phyloP scores from a whole-genome alignment of 2,113 vertebrate species.

The Ariopsis seemanni region DNA sequence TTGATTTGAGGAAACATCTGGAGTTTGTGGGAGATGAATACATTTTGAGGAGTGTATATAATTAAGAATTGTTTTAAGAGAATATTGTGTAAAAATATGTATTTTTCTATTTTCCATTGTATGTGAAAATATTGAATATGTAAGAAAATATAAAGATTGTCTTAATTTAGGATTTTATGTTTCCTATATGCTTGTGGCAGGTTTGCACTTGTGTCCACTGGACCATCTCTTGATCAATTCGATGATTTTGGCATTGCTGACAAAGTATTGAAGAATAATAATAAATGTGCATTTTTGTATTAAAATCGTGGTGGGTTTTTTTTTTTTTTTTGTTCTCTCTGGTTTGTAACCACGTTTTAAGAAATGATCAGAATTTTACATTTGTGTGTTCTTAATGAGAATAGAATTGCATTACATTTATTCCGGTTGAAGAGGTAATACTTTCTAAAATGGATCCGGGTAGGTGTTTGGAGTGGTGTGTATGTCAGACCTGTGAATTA shows the following conservation, averaged over 20 bases:
- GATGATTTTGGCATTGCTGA: slow-evolving; percentile 69
- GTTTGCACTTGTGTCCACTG: slow-evolving; percentile 74
- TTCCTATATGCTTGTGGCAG: slow-evolving; percentile 63
- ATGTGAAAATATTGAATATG: slow-evolving; percentile 54
- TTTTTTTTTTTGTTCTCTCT: background rate
- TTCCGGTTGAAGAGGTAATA: background rate
- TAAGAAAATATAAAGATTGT: slow-evolving; percentile 60
- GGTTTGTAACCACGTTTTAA: background rate
- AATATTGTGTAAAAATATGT: slow-evolving; percentile 55
- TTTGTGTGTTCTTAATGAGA: background rate
- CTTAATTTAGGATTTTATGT: slow-evolving; percentile 56
- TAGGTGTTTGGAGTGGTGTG: too few relatives aligned
- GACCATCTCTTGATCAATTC: slow-evolving; percentile 63
- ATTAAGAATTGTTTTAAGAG: slow-evolving; percentile 53
- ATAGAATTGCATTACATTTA: background rate
- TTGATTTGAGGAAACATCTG: background rate
- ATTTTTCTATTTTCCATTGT: slow-evolving; percentile 53
- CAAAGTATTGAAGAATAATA: slow-evolving; percentile 61
- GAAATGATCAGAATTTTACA: background rate
- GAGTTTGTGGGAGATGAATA: slow-evolving; percentile 41
- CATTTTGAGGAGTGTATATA: slow-evolving; percentile 25
- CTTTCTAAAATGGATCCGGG: too few relatives aligned
- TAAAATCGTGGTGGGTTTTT: slow-evolving; percentile 32
- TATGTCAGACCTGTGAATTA: too few relatives aligned
- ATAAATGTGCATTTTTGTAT: slow-evolving; percentile 66